phyloP scores from a whole-genome alignment of 2,113 vertebrate genomes.

The Misgurnus mizolepis region DNA sequence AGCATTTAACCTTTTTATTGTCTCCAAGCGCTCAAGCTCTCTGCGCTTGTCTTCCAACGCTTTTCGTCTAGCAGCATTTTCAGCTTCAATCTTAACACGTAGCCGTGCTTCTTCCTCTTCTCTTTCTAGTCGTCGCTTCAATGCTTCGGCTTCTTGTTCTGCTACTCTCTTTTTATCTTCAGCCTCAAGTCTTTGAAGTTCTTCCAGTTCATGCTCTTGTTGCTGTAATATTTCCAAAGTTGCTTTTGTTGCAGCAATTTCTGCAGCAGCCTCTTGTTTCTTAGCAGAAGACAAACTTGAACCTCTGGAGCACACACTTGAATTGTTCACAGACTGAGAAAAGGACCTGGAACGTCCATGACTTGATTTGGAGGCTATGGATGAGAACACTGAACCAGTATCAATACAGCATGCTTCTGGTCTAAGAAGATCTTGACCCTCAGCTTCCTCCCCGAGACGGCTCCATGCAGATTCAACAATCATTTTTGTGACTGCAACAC shows the following conservation, averaged over 20 bases:
- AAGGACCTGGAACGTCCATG: background rate
- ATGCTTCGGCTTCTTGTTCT: background rate
- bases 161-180: no score
- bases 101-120: background rate
- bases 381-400: background rate
- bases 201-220: no score
- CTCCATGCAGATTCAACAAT: background rate
- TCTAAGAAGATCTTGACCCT: background rate
- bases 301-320: background rate
- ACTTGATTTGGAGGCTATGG: background rate
- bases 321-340: background rate
- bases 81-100: background rate
- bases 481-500: background rate
- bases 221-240: no score
- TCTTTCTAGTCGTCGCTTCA: background rate
- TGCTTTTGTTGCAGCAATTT: no score
- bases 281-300: background rate
- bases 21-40: background rate
- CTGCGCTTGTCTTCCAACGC: background rate
- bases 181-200: no score
- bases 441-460: background rate
- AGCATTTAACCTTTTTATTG: background rate
- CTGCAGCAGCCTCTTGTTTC: background rate
- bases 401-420: background rate
- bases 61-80: background rate